Conservation (phyloP, 2,888 invertebrate genomes). For the Phaonia tiefii region DNA sequence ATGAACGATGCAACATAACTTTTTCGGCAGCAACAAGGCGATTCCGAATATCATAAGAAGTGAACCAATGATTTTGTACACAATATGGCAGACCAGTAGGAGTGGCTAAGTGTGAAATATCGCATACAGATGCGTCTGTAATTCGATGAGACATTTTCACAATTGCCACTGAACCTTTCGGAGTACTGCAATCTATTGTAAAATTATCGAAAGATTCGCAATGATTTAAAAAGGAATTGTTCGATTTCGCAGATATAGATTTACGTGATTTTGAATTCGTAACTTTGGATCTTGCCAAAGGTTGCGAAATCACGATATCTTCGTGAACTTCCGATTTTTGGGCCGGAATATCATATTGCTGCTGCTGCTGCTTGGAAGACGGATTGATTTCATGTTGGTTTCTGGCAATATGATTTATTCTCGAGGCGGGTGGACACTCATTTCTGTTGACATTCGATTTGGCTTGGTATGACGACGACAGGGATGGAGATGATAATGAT, state of each 20-base stretch:
- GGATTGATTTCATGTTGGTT: constrained; percentile 56
- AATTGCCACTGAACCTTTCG: constrained; percentile 65
- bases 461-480: constrained; percentile 25
- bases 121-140: constrained; percentile 35
- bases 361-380: constrained; percentile 66
- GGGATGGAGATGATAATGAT: constrained; percentile 14
- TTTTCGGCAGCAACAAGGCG: constrained; percentile 44
- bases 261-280: constrained; percentile 28
- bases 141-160: constrained; percentile 59
- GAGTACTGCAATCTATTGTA: constrained; percentile 55
- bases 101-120: constrained; percentile 61
- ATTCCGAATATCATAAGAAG: constrained; percentile 68
- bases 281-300: constrained; percentile 17
- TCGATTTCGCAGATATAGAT: constrained; percentile 58
- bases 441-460: constrained; percentile 48
- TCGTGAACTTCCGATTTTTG: constrained; percentile 12
- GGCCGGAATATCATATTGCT: neutral
- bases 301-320: constrained; percentile 9
- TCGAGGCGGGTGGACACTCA: constrained; percentile 28
- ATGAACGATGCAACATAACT: constrained; percentile 50
- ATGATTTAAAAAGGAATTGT: constrained; percentile 46
- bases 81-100: constrained; percentile 72
- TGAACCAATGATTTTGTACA: constrained; percentile 77
- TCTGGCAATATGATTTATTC: constrained; percentile 37
- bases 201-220: constrained; percentile 28